Percentiles rank a stretch among this genome's conserved stretches.
Conservation (phyloP, 1,140 invertebrate species). For the Gryon sp. region DNA sequence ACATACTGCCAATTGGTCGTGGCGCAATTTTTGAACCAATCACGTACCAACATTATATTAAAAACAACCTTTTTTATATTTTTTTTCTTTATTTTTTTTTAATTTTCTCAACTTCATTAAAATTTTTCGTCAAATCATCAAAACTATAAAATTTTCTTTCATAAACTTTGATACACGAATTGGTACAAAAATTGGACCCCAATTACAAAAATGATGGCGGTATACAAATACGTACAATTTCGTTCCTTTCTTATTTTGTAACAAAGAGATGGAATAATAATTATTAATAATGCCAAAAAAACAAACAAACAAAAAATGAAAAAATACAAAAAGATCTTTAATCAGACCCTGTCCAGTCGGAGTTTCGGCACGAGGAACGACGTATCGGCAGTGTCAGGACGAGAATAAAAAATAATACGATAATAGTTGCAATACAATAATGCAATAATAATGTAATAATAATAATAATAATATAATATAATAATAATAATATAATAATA, state of each 20-base stretch:
- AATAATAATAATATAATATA: conserved; percentile 67
- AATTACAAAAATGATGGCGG: conserved; percentile 27
- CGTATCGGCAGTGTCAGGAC: conserved; percentile 61
- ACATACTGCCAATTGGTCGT: conserved; percentile 42
- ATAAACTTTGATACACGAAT: not conserved
- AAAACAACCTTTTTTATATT: not conserved
- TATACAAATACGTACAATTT: conserved; percentile 39
- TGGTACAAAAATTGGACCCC: not conserved
- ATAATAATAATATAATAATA: conserved; percentile 55
- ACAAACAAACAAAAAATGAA: conserved; percentile 1
- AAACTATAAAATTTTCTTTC: no score
- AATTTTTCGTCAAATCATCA: no score
- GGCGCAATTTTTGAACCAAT: conserved; percentile 5
- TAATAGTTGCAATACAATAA: conserved; percentile 67
- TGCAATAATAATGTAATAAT: conserved; percentile 69
- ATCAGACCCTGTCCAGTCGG: conserved; percentile 48
- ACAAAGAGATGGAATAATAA: conserved; percentile 14
- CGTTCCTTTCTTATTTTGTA: conserved; percentile 40
- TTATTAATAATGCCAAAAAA: not conserved
- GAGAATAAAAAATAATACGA: conserved; percentile 66
- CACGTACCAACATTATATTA: no score
- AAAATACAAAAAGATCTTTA: conserved; percentile 20
- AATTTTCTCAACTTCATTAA: no score
- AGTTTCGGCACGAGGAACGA: conserved; percentile 52
- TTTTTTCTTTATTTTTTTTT: not conserved